Conservation (phyloP, 2,888 invertebrate species). For the Lottia gigantea region DNA sequence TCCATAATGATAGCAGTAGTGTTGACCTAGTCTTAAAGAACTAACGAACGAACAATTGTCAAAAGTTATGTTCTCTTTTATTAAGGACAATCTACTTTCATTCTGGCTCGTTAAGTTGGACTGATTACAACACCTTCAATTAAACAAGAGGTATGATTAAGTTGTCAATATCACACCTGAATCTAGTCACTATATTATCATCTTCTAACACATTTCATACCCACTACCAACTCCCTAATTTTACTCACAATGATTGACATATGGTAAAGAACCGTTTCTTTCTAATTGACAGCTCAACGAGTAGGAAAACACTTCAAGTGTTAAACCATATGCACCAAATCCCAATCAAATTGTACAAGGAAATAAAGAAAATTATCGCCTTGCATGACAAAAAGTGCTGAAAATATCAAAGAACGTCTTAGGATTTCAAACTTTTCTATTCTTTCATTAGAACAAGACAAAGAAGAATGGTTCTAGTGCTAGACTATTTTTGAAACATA, state of each 20-base stretch:
- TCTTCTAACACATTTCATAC: background rate
- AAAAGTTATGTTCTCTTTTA: background rate
- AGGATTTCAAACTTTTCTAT: too few relatives aligned
- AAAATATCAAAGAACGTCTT: too few relatives aligned
- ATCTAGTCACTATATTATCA: background rate
- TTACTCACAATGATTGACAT: background rate
- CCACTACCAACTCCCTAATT: background rate
- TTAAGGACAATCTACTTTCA: too few relatives aligned
- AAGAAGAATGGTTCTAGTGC: too few relatives aligned
- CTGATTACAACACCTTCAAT: constrained; percentile 2
- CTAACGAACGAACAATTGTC: background rate
- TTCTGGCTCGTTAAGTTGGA: too few relatives aligned
- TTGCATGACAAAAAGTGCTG: background rate
- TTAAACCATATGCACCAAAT: constrained; percentile 6
- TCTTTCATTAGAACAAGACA: too few relatives aligned
- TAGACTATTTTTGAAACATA: too few relatives aligned
- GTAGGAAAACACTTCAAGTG: constrained; percentile 1
- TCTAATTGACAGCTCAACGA: background rate
- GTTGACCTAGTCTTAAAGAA: background rate
- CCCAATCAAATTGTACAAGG: background rate
- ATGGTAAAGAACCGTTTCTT: background rate
- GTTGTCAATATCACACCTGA: constrained; percentile 1
- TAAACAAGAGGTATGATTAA: background rate
- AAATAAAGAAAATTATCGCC: background rate
- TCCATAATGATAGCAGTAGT: background rate